Conservation (phyloP, 2,113 vertebrate species). For the Cyanoderma ruficeps region DNA sequence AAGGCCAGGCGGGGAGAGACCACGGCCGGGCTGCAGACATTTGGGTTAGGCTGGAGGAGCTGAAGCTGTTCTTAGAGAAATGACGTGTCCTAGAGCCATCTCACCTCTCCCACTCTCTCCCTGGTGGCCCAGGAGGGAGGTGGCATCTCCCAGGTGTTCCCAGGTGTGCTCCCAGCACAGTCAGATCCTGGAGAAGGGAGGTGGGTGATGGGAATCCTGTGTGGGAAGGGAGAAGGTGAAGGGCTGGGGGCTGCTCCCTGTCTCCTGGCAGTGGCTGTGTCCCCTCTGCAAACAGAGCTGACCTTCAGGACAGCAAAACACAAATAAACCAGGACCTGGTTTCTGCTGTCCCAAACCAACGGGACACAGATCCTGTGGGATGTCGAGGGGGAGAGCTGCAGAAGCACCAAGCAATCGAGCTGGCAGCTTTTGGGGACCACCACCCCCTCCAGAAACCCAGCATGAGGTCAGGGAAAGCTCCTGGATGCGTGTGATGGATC, state of each 20-base stretch:
- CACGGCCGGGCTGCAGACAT: not conserved
- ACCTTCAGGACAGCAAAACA: not conserved
- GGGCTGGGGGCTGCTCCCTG: not conserved
- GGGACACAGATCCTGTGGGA: rapidly evolving
- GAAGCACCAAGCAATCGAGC: not conserved
- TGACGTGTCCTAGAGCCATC: not conserved
- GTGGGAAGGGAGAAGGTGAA: not conserved
- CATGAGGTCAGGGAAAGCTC: not conserved
- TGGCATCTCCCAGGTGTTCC: rapidly evolving
- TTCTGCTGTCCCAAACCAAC: not conserved
- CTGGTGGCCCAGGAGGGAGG: not conserved
- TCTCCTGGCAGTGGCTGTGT: not conserved
- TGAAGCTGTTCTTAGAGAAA: not conserved
- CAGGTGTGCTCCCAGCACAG: rapidly evolving
- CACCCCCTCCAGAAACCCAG: not conserved
- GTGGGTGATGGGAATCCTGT: not conserved
- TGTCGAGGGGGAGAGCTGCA: not conserved
- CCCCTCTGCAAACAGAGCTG: not conserved
- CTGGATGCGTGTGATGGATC: rapidly evolving
- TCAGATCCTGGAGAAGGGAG: not conserved
- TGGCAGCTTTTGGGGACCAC: not conserved
- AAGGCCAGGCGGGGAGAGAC: not conserved
- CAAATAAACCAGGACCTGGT: not conserved
- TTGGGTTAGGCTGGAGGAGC: not conserved
- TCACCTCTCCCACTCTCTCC: rapidly evolving